These are phyloP conservation scores for Chloropsis hardwickii DNA, from an alignment of 2,113 vertebrate species.

Conservation along the genomic window DNA sequence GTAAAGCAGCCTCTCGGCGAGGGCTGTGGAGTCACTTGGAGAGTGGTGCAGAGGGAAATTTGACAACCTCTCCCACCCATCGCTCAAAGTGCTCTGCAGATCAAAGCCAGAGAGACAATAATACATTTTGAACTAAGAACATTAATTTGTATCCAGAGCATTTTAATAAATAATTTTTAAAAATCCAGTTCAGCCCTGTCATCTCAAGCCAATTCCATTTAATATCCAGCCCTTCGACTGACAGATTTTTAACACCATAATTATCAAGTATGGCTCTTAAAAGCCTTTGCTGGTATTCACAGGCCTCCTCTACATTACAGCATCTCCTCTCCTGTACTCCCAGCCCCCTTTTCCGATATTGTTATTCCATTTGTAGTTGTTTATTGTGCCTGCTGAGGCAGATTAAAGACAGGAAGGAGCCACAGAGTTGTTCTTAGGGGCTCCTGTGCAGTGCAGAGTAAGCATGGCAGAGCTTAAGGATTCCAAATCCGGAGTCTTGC, in stretches of 20 bases:
- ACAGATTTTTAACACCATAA: conserved; percentile 74
- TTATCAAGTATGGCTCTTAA: conserved; percentile 71
- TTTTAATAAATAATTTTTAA: conserved; percentile 63
- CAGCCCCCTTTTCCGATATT: not conserved
- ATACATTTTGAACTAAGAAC: conserved; percentile 60
- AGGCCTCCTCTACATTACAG: conserved; percentile 11
- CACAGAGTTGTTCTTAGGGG: not conserved
- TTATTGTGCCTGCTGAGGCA: conserved; percentile 50
- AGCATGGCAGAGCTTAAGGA: not conserved
- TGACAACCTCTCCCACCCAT: conserved; percentile 65
- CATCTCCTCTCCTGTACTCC: not conserved
- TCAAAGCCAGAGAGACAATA: conserved; percentile 72
- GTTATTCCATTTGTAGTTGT: conserved; percentile 64
- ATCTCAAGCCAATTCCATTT: conserved; percentile 72
- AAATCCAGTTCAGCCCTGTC: conserved; percentile 66
- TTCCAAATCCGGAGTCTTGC: not conserved
- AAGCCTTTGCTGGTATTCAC: conserved; percentile 48
- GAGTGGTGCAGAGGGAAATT: not conserved
- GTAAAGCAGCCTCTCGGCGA: not conserved
- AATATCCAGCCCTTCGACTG: conserved; percentile 70
- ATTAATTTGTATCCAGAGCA: conserved; percentile 67
- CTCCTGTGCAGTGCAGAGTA: not conserved
- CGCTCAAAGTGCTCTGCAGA: conserved; percentile 63
- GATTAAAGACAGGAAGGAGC: conserved; percentile 22
- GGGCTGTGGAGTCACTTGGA: not conserved